Conservation (phyloP, 2,113 vertebrate genomes). For the Syrrhaptes paradoxus region DNA sequence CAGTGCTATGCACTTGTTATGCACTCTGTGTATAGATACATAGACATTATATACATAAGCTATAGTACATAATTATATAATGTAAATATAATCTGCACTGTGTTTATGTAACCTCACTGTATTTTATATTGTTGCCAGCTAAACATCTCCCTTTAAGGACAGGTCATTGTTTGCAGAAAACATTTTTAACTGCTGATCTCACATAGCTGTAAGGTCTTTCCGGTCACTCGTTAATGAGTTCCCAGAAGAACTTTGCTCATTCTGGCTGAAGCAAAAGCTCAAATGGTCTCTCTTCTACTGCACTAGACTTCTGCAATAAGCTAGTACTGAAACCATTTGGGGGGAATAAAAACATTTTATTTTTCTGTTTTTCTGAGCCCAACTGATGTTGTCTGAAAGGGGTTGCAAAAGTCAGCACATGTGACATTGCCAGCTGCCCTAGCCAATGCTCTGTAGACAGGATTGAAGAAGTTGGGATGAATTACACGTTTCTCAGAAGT, state of each 20-base stretch:
- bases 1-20: not conserved
- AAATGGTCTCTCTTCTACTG: not conserved
- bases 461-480: not conserved
- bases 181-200: constrained; percentile 2
- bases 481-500: not conserved
- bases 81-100: not conserved
- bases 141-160: not conserved
- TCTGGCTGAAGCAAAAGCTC: not conserved
- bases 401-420: not conserved
- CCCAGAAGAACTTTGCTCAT: not conserved
- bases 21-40: not conserved
- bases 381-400: not conserved
- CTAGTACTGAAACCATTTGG: not conserved
- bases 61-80: not conserved
- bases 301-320: not conserved
- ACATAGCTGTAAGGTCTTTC: not conserved
- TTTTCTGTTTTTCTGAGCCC: not conserved
- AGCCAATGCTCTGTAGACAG: not conserved
- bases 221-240: constrained; percentile 10
- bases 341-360: not conserved
- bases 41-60: not conserved
- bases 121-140: not conserved
- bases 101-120: not conserved
- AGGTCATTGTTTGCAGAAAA: not conserved
- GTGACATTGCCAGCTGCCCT: not conserved